Conservation (phyloP, 2,113 vertebrate species). For the Cryptotis parvus region DNA sequence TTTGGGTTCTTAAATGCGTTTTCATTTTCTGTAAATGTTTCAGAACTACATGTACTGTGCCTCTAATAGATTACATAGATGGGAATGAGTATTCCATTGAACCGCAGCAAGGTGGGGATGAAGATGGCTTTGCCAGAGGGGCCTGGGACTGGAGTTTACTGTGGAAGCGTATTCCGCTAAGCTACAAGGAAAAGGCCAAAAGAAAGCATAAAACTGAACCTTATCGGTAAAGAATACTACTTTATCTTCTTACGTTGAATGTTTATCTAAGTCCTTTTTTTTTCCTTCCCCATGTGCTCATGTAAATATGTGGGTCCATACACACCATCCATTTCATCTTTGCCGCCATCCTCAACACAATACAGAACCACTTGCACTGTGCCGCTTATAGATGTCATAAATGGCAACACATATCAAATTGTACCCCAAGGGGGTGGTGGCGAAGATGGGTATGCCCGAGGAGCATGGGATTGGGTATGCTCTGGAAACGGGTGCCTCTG, state of each 20-base stretch:
- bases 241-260: constrained; percentile 77
- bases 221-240: constrained; percentile 94
- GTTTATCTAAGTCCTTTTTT: constrained; percentile 86
- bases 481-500: constrained; percentile 99
- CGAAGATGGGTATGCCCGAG: constrained; percentile 97
- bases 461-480: constrained; percentile 99
- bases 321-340: constrained; percentile 76
- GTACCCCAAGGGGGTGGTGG: constrained; percentile 97
- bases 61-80: constrained; percentile 99
- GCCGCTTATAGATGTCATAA: constrained; percentile 98
- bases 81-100: constrained; percentile 99
- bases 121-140: constrained; percentile 98
- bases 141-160: constrained; percentile 99
- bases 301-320: constrained; percentile 79
- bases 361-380: constrained; percentile 98
- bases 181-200: constrained; percentile 96
- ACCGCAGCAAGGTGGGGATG: constrained; percentile 98
- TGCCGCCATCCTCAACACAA: constrained; percentile 80
- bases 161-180: constrained; percentile 98
- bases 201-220: constrained; percentile 96
- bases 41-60: constrained; percentile 99
- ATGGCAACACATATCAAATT: constrained; percentile 93
- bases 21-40: constrained; percentile 90
- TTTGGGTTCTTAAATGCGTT: constrained; percentile 87
- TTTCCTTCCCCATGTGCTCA: constrained; percentile 83